Conservation (phyloP, 2,797 vertebrate species). For the Odontamblyopus lacepedii region DNA sequence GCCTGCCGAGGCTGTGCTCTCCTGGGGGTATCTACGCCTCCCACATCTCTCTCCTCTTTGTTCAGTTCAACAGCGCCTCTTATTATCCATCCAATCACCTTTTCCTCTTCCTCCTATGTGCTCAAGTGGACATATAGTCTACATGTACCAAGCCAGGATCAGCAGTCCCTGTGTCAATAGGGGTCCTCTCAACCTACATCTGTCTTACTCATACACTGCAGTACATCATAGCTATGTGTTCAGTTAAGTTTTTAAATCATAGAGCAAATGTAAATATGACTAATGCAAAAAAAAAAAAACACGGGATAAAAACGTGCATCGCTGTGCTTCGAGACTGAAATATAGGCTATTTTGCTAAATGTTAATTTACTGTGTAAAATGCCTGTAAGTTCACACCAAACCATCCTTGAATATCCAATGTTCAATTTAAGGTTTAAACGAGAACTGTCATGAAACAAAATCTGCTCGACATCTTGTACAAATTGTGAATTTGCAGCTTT, state of each 20-base stretch:
- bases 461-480: slow-evolving; percentile 1
- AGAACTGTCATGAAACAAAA: slow-evolving; percentile 7
- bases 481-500: slow-evolving; percentile 28
- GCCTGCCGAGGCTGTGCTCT: slow-evolving; percentile 71
- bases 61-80: slow-evolving; percentile 62
- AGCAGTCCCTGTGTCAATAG: slow-evolving; percentile 15
- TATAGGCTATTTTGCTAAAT: slow-evolving; percentile 1
- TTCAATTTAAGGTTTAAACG: slow-evolving; percentile 7
- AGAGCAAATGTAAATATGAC: slow-evolving; percentile 9
- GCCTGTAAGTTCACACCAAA: slow-evolving; percentile 16
- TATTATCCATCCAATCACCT: slow-evolving; percentile 57
- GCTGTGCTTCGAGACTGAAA: slow-evolving; percentile 38
- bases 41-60: slow-evolving; percentile 65
- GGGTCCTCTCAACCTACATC: neutral
- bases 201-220: neutral
- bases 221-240: neutral
- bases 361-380: neutral
- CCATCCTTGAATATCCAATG: neutral
- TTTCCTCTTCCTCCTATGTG: slow-evolving; percentile 31
- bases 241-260: slow-evolving; percentile 9
- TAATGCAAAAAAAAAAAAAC: neutral
- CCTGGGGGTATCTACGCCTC: slow-evolving; percentile 73
- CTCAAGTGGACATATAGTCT: slow-evolving; percentile 25
- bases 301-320: slow-evolving; percentile 15
- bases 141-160: slow-evolving; percentile 1